Conservation (phyloP, 1,140 invertebrate species). For the Drosophila rufa region DNA sequence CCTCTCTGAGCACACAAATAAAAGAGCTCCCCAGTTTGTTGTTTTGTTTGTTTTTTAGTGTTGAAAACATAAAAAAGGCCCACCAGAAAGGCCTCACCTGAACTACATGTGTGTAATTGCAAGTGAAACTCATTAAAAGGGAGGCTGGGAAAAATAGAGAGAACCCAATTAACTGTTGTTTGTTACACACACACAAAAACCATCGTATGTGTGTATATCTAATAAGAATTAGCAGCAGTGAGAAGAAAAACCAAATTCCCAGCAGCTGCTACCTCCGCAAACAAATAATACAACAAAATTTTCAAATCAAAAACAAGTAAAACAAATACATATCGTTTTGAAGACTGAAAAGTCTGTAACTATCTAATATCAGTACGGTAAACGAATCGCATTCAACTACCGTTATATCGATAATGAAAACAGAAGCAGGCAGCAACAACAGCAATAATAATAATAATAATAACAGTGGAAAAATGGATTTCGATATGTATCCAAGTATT, state of each 20-base stretch:
- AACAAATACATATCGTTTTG: slow-evolving; percentile 43
- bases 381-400: slow-evolving; percentile 7
- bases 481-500: slow-evolving; percentile 87
- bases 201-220: slow-evolving; percentile 25
- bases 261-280: slow-evolving; percentile 19
- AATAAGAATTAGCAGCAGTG: slow-evolving; percentile 11
- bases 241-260: slow-evolving; percentile 9
- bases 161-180: slow-evolving; percentile 40
- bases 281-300: slow-evolving; percentile 7
- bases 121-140: slow-evolving; percentile 58
- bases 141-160: slow-evolving; percentile 26
- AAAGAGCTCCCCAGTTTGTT: slow-evolving; percentile 52
- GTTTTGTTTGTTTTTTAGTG: slow-evolving; percentile 57
- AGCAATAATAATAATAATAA: slow-evolving; percentile 53
- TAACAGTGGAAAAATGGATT: slow-evolving; percentile 84
- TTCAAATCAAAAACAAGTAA: slow-evolving; percentile 19
- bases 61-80: slow-evolving; percentile 34
- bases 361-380: slow-evolving; percentile 1
- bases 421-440: slow-evolving; percentile 63
- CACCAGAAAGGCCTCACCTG: slow-evolving; percentile 29
- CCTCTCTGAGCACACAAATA: slow-evolving; percentile 45
- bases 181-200: slow-evolving; percentile 8
- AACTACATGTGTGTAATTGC: slow-evolving; percentile 39
- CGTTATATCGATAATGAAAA: slow-evolving; percentile 71
- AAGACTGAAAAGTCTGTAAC: slow-evolving; percentile 2